phyloP scores from a whole-genome alignment of 1,140 invertebrate species.

The Brachionus calyciflorus region DNA sequence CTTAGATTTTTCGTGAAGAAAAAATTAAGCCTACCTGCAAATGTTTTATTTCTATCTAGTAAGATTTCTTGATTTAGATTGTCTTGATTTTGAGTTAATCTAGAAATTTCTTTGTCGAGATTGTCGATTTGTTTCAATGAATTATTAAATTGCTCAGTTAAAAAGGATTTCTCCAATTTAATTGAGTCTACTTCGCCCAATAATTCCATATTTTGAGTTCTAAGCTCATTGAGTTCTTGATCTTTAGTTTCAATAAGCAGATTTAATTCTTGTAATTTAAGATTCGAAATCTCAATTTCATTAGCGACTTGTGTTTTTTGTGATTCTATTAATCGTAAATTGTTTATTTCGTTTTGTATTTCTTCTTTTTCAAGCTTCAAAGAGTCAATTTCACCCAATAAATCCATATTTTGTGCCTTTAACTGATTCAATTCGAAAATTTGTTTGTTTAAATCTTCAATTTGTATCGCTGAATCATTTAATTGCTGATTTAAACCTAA shows the following conservation, averaged over 20 bases:
- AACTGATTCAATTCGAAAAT: neutral
- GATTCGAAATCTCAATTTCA: too few species aligned
- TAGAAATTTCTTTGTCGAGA: too few species aligned
- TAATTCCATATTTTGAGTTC: neutral
- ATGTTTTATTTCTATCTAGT: too few species aligned
- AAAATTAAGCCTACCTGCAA: too few species aligned
- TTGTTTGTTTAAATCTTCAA: neutral
- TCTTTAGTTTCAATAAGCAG: too few species aligned
- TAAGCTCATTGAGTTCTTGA: neutral
- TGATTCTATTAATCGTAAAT: neutral
- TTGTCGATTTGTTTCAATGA: too few species aligned
- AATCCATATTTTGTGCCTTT: slow-evolving; percentile 14
- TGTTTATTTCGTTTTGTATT: neutral
- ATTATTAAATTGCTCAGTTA: too few species aligned
- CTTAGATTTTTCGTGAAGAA: too few species aligned
- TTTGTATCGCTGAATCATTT: neutral
- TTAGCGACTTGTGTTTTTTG: too few species aligned
- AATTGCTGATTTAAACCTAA: neutral
- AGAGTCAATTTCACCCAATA: neutral
- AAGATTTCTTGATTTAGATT: too few species aligned
- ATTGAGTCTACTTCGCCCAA: neutral
- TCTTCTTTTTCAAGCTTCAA: neutral
- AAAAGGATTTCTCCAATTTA: neutral
- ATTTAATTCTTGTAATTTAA: too few species aligned
- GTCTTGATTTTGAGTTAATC: too few species aligned